Evolutionary conservation across 1,140 invertebrate species (phyloP), one percentile per base, ranked within the genome.

Genomic region (Uloborus diversus): DNA sequence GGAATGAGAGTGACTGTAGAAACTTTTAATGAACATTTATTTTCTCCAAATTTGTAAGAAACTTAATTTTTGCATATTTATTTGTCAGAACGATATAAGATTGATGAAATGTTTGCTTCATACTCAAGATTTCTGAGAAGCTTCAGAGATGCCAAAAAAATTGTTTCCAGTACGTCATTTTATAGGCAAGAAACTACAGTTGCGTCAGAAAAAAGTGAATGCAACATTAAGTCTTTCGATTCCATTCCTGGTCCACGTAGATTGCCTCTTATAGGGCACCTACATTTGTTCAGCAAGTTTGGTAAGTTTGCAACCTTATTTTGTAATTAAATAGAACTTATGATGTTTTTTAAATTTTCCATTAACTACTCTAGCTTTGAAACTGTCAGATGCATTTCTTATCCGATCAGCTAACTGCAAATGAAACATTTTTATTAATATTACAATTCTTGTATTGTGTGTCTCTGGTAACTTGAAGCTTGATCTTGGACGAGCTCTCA

Each of bases 221-320:
- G n/a, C n/a, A n/a, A n/a, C n/a, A n/a, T n/a, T 0, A 80, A 80
- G 13, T 57, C 69, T 20, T 81, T 75, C 14, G 17, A 53, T 25
- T 30, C 61, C 13, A 68, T 81, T n/a, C 79, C 79, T 7, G 69
- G 51, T 4, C 79, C 79, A 4, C 32, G 7, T n/a, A 57, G 28
- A 35, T 68, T 65, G 37, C 79, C 79, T 33, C 0, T 81, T 23
- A 35, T 81, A 25, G 79, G 79, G 7, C 17, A 81, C 61, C 32
- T 81, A 7, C 51, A 81, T 59, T 61, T 81, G 37, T 81, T 81
- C 23, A 25, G 49, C n/a, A 65, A 23, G 61, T 61, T 32, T 9
- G 79, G 79, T 75, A 75, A 73, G 79, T 68, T 57, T 33, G 2
- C 5, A 5, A 17, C 1, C 4, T 37, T 17, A n/a, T 20, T 17